Evolutionary conservation across 2,113 vertebrate genomes (phyloP), one percentile per base, ranked within the genome.

Genomic region (Rhadina sibilatrix): DNA sequence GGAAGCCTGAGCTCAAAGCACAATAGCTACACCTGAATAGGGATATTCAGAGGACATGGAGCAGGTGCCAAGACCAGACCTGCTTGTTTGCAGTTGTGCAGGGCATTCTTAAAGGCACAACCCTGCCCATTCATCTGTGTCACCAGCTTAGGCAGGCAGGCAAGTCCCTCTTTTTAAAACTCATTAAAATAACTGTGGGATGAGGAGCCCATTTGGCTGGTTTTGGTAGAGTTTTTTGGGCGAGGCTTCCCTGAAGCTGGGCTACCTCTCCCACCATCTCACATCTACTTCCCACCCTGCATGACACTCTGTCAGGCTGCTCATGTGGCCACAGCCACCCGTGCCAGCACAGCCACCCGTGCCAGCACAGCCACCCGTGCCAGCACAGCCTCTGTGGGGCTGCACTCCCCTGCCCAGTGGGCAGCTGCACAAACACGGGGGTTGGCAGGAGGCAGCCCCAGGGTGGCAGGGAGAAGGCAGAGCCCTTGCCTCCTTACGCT

Each of bases 31-130:
- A 40, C 46, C 24, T 94, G 93, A 91, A 96, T 53, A 35, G 81
- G 30, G 74, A 54, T 66, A 96, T 94, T 93, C 89, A 91, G 86
- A 84, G 66, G 61, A 68, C 15, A 35, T 38, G 56, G 53, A 61
- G 7, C 79, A 82, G 52, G 70, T 91, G 89, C 94, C 93, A 95
- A 88, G 66, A 76, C 44, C 63, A 87, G 50, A 61, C 46, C 82
- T 53, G 52, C 38, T 64, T 31, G 6, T 70, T 59, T n/a, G 52
- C 37, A 54, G 49, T 19, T 18, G 25, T 57, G 24, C 46, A 44
- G 37, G 59, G 24, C 15, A 47, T 65, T 89, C 65, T 87, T 89
- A 93, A 95, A 89, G 83, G 46, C 70, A 68, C 37, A 82, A 30
- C 33, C 37, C 4, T 42, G 60, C 40, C 35, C 2, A 1, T 19